A percentile compares a stretch with the other conserved stretches of the same genome.
Conservation (phyloP, 2,888 invertebrate genomes). For the Trachelus stipa region DNA sequence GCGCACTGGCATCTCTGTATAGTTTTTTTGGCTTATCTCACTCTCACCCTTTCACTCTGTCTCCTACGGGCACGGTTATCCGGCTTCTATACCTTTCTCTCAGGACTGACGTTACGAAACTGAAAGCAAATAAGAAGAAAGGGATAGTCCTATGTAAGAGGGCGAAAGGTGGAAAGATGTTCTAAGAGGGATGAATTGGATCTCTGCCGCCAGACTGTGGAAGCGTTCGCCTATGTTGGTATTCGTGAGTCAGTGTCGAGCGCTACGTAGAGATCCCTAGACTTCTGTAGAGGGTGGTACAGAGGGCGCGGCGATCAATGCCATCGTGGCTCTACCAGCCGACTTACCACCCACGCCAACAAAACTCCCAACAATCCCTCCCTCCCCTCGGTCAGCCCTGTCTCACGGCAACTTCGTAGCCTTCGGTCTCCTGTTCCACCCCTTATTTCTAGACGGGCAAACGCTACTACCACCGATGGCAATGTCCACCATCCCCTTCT, state of each 20-base stretch:
- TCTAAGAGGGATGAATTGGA: constrained; percentile 36
- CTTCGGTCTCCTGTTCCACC: constrained; percentile 19
- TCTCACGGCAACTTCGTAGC: not conserved
- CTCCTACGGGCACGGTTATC: constrained; percentile 5
- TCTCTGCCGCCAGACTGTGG: constrained; percentile 25
- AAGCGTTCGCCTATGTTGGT: constrained; percentile 21
- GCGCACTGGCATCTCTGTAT: not conserved
- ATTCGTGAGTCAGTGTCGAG: constrained; percentile 9
- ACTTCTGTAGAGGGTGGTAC: constrained; percentile 23
- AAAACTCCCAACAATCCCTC: constrained; percentile 25
- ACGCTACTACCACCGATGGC: constrained; percentile 1
- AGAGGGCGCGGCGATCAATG: constrained; percentile 45
- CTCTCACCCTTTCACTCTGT: not conserved
- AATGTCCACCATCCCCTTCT: not conserved
- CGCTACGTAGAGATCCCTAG: constrained; percentile 9
- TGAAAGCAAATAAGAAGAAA: constrained; percentile 15
- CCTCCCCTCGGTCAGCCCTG: not conserved
- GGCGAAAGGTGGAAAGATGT: constrained; percentile 26
- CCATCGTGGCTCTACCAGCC: constrained; percentile 37
- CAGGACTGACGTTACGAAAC: constrained; percentile 14
- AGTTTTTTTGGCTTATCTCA: not conserved
- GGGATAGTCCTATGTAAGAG: constrained; percentile 1
- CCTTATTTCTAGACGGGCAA: constrained; percentile 31
- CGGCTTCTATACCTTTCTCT: constrained; percentile 9
- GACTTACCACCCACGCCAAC: constrained; percentile 31